Evolutionary conservation across 2,888 invertebrate species (phyloP).

Genomic region (Oeneis ivallda): DNA sequence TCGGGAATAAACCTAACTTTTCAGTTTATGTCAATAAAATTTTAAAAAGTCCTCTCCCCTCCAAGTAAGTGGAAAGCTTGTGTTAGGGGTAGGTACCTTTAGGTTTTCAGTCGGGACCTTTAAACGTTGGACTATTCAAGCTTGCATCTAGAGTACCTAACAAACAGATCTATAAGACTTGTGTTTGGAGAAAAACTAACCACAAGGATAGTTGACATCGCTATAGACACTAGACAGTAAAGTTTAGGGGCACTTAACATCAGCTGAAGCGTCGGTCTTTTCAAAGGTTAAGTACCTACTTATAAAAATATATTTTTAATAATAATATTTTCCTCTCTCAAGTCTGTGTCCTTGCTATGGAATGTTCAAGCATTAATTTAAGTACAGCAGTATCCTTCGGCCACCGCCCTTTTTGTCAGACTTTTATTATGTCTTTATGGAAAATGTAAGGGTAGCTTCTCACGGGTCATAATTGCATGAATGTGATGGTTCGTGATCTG

Average conservation of each 20-base stretch:
- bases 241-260: neutral
- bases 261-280: neutral
- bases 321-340: conserved; percentile 3
- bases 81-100: too few species aligned
- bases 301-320: neutral
- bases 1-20: too few species aligned
- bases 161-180: too few species aligned
- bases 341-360: conserved; percentile 18
- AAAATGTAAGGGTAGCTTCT: conserved; percentile 18
- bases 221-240: neutral
- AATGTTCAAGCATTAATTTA: conserved; percentile 29
- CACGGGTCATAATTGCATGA: neutral
- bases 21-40: too few species aligned
- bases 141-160: too few species aligned
- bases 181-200: too few species aligned
- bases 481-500: neutral
- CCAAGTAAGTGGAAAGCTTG: too few species aligned
- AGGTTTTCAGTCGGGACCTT: too few species aligned
- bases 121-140: too few species aligned
- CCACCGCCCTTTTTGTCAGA: conserved; percentile 21
- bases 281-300: neutral
- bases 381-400: conserved; percentile 19
- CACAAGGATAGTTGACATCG: too few species aligned
- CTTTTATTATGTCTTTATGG: conserved; percentile 26
- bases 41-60: too few species aligned